phyloP scores from a whole-genome alignment of 2,797 vertebrate species.

The Heteromormyrus szaboi region DNA sequence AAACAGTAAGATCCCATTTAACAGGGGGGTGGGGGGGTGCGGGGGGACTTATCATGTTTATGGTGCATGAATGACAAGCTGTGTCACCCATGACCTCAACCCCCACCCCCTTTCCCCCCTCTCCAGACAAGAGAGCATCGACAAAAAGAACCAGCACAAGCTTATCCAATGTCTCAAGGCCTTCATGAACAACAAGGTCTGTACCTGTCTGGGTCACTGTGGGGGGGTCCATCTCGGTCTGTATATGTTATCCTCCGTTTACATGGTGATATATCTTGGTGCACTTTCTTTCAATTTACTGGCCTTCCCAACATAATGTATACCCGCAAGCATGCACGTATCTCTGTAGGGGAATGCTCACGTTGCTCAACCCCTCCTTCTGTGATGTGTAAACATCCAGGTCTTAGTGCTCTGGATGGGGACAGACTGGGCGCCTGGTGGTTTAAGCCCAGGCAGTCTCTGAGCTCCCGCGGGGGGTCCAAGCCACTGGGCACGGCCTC shows the following conservation, averaged over 20 bases:
- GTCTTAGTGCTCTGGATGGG: not conserved
- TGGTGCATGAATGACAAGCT: not conserved
- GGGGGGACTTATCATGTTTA: not conserved
- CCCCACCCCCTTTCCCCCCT: too few relatives aligned
- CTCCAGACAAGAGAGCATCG: constrained; percentile 84
- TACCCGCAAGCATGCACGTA: not conserved
- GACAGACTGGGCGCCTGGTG: not conserved
- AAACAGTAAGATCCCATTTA: constrained; percentile 78
- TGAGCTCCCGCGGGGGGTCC: not conserved
- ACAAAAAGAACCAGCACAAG: constrained; percentile 96
- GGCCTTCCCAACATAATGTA: not conserved
- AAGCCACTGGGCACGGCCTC: not conserved
- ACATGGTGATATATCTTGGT: not conserved
- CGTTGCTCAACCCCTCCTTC: not conserved
- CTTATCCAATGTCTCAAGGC: constrained; percentile 97
- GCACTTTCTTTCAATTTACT: not conserved
- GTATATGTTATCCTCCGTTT: not conserved
- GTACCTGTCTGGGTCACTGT: constrained; percentile 22
- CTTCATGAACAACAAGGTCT: constrained; percentile 99
- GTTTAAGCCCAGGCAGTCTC: not conserved
- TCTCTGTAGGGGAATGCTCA: not conserved
- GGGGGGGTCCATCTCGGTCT: not conserved
- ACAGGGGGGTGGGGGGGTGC: not conserved
- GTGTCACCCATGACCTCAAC: not conserved
- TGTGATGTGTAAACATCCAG: not conserved